phyloP scores from a whole-genome alignment of 2,888 invertebrate genomes.

The Apodemia mormo region DNA sequence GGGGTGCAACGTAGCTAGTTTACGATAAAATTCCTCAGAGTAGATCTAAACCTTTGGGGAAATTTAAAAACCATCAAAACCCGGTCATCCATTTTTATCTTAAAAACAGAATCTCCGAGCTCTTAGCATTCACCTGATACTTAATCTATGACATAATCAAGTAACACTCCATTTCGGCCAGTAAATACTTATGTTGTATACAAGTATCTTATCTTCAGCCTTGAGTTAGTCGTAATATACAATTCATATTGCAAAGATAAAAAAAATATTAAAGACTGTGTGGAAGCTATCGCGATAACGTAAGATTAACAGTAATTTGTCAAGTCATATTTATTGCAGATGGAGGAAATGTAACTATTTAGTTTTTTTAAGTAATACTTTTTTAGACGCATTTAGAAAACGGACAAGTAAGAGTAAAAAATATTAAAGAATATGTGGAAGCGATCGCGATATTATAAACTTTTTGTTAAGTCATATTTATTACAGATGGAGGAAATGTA shows the following conservation, averaged over 20 bases:
- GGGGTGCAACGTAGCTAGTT: too few species aligned
- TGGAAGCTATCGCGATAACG: background rate
- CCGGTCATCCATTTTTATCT: too few species aligned
- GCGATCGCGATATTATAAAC: background rate
- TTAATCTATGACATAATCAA: constrained; percentile 2
- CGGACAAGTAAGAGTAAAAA: too few species aligned
- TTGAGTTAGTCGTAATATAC: background rate
- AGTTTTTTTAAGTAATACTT: too few species aligned
- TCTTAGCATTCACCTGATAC: background rate
- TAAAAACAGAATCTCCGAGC: background rate
- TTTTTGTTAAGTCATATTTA: background rate
- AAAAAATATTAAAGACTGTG: background rate
- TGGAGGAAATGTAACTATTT: too few species aligned
- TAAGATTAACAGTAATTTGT: background rate
- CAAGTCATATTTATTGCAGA: background rate
- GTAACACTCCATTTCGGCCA: background rate
- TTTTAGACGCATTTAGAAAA: too few species aligned
- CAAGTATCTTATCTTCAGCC: background rate
- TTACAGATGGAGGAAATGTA: too few species aligned
- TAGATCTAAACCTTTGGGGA: too few species aligned
- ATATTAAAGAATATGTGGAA: background rate
- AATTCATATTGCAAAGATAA: background rate
- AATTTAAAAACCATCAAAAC: too few species aligned
- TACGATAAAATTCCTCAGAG: too few species aligned
- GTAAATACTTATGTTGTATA: background rate